Conservation (phyloP, 2,113 vertebrate species). For the Burhinus oedicnemus region DNA sequence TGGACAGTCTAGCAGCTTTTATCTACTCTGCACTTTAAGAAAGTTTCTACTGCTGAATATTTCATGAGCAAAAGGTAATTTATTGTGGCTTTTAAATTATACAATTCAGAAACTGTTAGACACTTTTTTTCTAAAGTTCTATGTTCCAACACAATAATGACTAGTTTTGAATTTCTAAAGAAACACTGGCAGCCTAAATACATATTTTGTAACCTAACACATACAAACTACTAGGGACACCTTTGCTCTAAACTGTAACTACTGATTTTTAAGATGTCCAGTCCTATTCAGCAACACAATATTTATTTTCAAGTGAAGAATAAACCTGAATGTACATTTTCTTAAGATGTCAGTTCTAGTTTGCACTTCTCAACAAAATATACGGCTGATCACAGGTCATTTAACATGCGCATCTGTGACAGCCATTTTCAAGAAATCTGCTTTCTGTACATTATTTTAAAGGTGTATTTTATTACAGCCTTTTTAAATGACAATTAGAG, state of each 20-base stretch:
- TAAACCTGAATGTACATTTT: neutral
- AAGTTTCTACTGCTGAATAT: constrained; percentile 54
- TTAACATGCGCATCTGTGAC: neutral
- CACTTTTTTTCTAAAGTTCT: too few relatives aligned
- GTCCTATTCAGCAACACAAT: neutral
- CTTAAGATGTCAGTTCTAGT: neutral
- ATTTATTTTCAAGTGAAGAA: neutral
- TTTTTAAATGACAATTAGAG: neutral
- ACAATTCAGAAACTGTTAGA: constrained; percentile 7
- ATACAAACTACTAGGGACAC: neutral
- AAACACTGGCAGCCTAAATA: neutral
- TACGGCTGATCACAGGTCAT: neutral
- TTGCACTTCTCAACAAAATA: neutral
- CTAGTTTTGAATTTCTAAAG: neutral
- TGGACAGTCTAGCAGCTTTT: constrained; percentile 37
- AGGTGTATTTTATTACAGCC: neutral
- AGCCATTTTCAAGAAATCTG: neutral
- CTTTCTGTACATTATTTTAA: neutral
- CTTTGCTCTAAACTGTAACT: neutral
- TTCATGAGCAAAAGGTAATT: constrained; percentile 54
- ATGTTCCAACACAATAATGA: neutral
- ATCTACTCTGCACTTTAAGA: constrained; percentile 43
- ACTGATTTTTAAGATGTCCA: neutral
- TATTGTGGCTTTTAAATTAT: constrained; percentile 29
- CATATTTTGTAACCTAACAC: neutral